phyloP scores from a whole-genome alignment of 1,140 invertebrate genomes.

The Piezodorus guildinii region DNA sequence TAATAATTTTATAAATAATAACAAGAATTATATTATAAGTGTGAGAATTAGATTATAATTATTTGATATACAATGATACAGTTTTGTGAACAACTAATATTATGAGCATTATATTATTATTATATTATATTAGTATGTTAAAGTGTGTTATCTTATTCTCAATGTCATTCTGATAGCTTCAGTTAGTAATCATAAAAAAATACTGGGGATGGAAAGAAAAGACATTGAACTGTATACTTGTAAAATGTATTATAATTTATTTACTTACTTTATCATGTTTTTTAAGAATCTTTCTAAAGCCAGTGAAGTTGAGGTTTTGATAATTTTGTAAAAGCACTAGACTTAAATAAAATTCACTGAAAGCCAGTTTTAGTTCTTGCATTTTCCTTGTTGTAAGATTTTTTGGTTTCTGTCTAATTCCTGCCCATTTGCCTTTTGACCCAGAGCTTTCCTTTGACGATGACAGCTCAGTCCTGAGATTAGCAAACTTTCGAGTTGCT shows the following conservation, averaged over 20 bases:
- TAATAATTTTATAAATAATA: too few relatives aligned
- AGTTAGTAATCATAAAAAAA: too few relatives aligned
- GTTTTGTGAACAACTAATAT: not conserved
- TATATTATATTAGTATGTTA: too few relatives aligned
- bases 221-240: too few relatives aligned
- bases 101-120: not conserved
- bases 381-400: slow-evolving; percentile 48
- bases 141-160: too few relatives aligned
- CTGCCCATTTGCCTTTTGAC: slow-evolving; percentile 32
- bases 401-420: slow-evolving; percentile 28
- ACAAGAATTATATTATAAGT: too few relatives aligned
- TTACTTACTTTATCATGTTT: slow-evolving; percentile 79
- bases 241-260: too few relatives aligned
- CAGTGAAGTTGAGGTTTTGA: slow-evolving; percentile 78
- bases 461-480: slow-evolving; percentile 57
- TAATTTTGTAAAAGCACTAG: slow-evolving; percentile 65
- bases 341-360: slow-evolving; percentile 84
- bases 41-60: too few relatives aligned
- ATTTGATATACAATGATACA: too few relatives aligned
- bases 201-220: too few relatives aligned
- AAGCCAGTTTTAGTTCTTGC: slow-evolving; percentile 80
- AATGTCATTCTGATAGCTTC: too few relatives aligned
- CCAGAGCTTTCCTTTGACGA: slow-evolving; percentile 34
- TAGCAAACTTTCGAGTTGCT: slow-evolving; percentile 68
- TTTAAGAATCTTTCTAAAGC: slow-evolving; percentile 86